These are phyloP conservation scores for Brevimyrus niger DNA, from an alignment of 2,113 vertebrate species.

Conservation along the genomic window DNA sequence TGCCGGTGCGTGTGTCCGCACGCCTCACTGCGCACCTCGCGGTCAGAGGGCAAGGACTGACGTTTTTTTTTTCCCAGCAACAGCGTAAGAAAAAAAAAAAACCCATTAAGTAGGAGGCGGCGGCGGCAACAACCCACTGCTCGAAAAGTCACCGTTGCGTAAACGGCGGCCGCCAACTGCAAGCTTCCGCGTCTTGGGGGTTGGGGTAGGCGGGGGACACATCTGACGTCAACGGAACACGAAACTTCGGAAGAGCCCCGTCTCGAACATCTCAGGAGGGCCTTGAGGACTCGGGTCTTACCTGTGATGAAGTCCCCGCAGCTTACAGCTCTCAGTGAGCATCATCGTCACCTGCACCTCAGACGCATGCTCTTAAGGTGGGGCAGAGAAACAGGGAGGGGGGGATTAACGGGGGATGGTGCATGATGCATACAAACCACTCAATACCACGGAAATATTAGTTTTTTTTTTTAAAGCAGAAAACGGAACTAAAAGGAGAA, in stretches of 20 bases:
- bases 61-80: not conserved
- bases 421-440: not conserved
- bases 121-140: not conserved
- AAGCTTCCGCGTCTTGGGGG: no score
- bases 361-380: slow-evolving; percentile 79
- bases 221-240: not conserved
- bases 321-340: slow-evolving; percentile 96
- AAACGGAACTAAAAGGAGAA: not conserved
- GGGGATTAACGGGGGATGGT: not conserved
- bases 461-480: not conserved
- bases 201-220: no score
- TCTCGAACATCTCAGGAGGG: not conserved
- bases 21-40: not conserved
- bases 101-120: not conserved
- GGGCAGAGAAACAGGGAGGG: slow-evolving; percentile 4
- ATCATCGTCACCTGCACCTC: slow-evolving; percentile 99
- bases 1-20: not conserved
- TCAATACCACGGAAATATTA: not conserved
- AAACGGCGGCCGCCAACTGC: not conserved
- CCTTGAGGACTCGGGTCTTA: slow-evolving; percentile 39
- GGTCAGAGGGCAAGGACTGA: not conserved
- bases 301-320: slow-evolving; percentile 96
- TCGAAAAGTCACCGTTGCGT: not conserved
- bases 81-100: not conserved
- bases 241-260: not conserved